Percentiles rank a stretch among this genome's conserved stretches.
Conservation (phyloP, 2,113 vertebrate genomes). For the Notothenia coriiceps region DNA sequence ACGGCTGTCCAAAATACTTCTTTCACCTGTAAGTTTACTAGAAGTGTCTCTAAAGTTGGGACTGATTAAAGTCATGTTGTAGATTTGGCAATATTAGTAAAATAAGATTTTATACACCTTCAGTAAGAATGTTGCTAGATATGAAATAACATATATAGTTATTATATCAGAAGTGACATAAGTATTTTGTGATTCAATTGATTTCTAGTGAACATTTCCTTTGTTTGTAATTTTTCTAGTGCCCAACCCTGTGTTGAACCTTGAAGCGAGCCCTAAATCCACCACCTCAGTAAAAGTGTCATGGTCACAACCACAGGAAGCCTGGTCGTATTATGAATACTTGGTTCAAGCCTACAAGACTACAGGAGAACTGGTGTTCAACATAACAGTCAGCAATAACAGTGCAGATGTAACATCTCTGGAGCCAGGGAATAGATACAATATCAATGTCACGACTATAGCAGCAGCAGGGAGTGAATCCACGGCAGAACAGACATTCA, state of each 20-base stretch:
- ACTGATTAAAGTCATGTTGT: not conserved
- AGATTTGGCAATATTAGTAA: no score
- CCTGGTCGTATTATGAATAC: conserved; percentile 17
- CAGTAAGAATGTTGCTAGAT: not conserved
- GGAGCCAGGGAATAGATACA: conserved; percentile 60
- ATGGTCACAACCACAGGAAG: conserved; percentile 49
- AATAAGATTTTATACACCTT: not conserved
- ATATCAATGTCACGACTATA: conserved; percentile 40
- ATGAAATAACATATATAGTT: not conserved
- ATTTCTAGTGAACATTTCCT: not conserved
- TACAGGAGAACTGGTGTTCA: not conserved
- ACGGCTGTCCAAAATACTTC: rapidly evolving
- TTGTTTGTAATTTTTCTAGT: conserved; percentile 41
- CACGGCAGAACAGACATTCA: not conserved
- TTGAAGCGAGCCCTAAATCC: conserved; percentile 20
- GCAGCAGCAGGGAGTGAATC: conserved; percentile 25
- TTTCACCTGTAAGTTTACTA: conserved; percentile 68
- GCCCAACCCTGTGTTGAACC: conserved; percentile 68
- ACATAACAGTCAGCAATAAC: not conserved
- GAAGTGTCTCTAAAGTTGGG: not conserved
- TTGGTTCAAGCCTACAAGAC: not conserved
- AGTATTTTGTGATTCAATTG: not conserved
- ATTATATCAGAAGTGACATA: not conserved
- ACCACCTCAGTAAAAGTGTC: conserved; percentile 41
- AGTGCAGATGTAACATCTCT: not conserved